Evolutionary conservation across 92 coral and sea anemone genomes (phyloP), one percentile per base, ranked within the genome.

Genomic region (Palythoa heliodiscus): DNA sequence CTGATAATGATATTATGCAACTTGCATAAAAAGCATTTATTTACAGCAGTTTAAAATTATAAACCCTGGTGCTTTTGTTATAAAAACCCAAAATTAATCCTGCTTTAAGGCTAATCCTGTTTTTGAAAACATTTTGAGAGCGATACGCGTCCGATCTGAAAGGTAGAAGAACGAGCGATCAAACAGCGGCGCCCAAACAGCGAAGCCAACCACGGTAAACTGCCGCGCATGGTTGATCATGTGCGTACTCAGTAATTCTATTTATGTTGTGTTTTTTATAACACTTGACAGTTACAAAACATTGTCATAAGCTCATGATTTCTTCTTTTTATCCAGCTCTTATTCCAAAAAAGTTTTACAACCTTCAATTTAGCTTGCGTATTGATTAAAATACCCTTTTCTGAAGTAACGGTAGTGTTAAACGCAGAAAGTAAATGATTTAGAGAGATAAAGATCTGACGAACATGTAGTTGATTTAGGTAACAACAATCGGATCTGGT

Each of bases 241-340:
- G 84, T 35, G 43, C 74, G 35, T 66, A 66, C 47, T 58, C 84
- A 80, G 84, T 24, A 11, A 20, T 80, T 79, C 83, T 78, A 78
- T 80, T 66, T 80, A 66, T 80, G 73, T 76, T 35, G 15, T 80
- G 57, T 58, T 78, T 67, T 22, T 61, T 80, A 24, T 80, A 64
- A 13, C 84, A 80, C 74, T 80, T 80, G 84, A 80, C 84, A 80
- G 84, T 66, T 80, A 80, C 84, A 80, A 80, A 80, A 80, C 84
- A 80, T 80, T 80, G 84, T 74, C 84, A 66, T 52, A 47, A 66
- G 84, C 23, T 47, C 13, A 52, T 24, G 22, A 22, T 10, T 80
- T 80, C 50, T 48, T 43, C 10, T 25, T 19, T 43, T 37, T 12
- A 11, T 66, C 55, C 20, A 64, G 73, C 60, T 40, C 72, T 48